Evolutionary conservation across 2,113 vertebrate genomes (phyloP).

Genomic region (Pogonocichla stellata): DNA sequence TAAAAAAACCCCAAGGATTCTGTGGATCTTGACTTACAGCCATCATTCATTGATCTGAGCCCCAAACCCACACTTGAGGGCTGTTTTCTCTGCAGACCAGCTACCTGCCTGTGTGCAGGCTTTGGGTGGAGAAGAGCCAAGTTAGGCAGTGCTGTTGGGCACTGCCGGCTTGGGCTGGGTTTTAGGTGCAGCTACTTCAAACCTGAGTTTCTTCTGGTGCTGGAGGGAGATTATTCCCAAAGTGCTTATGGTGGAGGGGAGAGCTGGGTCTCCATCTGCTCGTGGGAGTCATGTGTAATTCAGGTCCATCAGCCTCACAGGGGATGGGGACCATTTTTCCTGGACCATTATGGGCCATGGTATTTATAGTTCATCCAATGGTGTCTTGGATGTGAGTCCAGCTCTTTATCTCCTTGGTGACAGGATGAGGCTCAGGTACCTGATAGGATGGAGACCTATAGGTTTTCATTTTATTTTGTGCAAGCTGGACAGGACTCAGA

Average conservation of each 20-base stretch:
- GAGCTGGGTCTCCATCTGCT: background rate
- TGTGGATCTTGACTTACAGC: background rate
- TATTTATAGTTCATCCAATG: rapidly evolving
- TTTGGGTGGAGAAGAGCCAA: background rate
- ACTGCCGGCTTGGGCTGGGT: background rate
- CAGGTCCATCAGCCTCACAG: background rate
- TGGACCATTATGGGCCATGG: background rate
- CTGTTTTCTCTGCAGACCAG: background rate
- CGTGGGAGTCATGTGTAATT: background rate
- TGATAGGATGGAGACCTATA: background rate
- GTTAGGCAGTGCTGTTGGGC: background rate
- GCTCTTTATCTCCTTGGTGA: background rate
- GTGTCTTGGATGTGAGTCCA: background rate
- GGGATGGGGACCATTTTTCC: background rate
- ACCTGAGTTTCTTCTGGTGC: background rate
- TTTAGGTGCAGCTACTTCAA: background rate
- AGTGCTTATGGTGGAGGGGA: background rate
- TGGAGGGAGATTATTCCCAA: background rate
- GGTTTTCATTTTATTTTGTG: background rate
- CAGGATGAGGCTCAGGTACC: background rate
- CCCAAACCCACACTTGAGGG: background rate
- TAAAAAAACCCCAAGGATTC: rapidly evolving
- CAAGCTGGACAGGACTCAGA: background rate
- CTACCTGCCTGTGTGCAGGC: background rate
- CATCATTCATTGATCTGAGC: background rate